Evolutionary conservation across 2,797 vertebrate genomes (phyloP).

Genomic region (Sebastes vulpes): DNA sequence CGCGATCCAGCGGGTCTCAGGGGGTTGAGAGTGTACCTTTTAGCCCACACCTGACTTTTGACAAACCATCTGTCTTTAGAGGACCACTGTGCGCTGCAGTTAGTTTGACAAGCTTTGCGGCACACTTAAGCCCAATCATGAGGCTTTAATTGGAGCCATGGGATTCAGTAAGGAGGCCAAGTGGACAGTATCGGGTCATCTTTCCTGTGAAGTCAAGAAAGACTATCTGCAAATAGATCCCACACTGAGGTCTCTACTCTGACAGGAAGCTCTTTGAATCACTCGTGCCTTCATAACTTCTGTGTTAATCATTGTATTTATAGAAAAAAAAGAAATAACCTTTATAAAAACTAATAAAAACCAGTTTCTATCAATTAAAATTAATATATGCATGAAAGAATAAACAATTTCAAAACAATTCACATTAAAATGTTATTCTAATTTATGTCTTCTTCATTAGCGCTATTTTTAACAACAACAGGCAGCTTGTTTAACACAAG

Average conservation of each 20-base stretch:
- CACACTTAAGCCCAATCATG: slow-evolving; percentile 46
- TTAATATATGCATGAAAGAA: not conserved
- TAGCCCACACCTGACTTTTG: not conserved
- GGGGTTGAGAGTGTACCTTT: not conserved
- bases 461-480: not conserved
- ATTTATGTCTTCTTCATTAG: not conserved
- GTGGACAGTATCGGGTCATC: slow-evolving; percentile 60
- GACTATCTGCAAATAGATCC: slow-evolving; percentile 47
- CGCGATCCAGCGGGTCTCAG: no score
- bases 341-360: not conserved
- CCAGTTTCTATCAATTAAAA: not conserved
- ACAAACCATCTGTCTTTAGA: slow-evolving; percentile 19
- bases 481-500: slow-evolving; percentile 4
- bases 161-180: slow-evolving; percentile 39
- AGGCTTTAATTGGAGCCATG: slow-evolving; percentile 61
- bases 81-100: not conserved
- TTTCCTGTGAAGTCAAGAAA: slow-evolving; percentile 27
- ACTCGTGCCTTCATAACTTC: not conserved
- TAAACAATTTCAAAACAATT: not conserved
- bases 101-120: slow-evolving; percentile 10
- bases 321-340: not conserved
- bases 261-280: not conserved
- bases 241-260: slow-evolving; percentile 6
- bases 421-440: not conserved
- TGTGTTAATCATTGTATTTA: not conserved